phyloP scores from a whole-genome alignment of 2,797 vertebrate genomes.

The Aeoliscus strigatus region DNA sequence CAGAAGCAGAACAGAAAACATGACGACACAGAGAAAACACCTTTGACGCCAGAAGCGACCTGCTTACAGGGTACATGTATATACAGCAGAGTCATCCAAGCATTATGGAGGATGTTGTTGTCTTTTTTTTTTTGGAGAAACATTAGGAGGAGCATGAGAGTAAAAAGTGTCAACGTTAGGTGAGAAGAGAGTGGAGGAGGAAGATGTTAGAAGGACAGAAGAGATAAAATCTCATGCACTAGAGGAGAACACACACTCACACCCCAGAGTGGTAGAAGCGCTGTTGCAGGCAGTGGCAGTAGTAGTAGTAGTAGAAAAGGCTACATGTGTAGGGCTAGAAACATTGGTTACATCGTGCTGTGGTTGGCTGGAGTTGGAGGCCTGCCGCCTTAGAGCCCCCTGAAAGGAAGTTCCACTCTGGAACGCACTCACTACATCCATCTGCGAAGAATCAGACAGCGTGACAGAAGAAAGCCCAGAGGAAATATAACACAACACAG shows the following conservation, averaged over 20 bases:
- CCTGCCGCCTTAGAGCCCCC: constrained; percentile 99
- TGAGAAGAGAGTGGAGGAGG: constrained; percentile 74
- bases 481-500: constrained; percentile 57
- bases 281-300: constrained; percentile 91
- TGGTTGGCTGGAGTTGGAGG: constrained; percentile 99
- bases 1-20: constrained; percentile 76
- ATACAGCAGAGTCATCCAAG: constrained; percentile 73
- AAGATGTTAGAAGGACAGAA: constrained; percentile 84
- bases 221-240: constrained; percentile 91
- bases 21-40: constrained; percentile 74
- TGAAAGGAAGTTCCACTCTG: constrained; percentile 99
- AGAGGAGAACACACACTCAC: constrained; percentile 99
- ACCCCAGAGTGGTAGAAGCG: constrained; percentile 99
- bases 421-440: constrained; percentile 99
- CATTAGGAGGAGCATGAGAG: constrained; percentile 88
- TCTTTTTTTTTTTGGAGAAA: constrained; percentile 60
- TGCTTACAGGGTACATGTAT: constrained; percentile 64
- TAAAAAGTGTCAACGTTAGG: constrained; percentile 86
- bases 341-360: constrained; percentile 99
- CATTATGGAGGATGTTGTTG: constrained; percentile 70
- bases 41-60: constrained; percentile 83
- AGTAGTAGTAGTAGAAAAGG: constrained; percentile 89
- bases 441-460: constrained; percentile 99
- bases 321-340: constrained; percentile 99
- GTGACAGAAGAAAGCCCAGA: constrained; percentile 73